These are phyloP conservation scores for Xestia c-nigrum DNA, from an alignment of 2,888 invertebrate genomes.

Conservation along the genomic window DNA sequence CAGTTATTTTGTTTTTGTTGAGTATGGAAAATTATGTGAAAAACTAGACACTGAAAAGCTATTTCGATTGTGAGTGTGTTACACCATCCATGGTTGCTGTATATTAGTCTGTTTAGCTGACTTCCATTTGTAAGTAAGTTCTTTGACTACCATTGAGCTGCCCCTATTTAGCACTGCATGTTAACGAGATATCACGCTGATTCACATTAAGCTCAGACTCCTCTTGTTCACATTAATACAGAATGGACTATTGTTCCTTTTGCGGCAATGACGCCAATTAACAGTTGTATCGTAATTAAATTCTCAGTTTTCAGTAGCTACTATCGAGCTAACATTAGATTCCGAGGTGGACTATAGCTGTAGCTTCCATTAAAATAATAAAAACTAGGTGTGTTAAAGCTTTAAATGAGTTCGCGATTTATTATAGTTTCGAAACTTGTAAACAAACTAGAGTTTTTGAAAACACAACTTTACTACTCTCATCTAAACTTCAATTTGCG, in stretches of 20 bases:
- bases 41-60: background rate
- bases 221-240: slow-evolving; percentile 36
- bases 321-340: slow-evolving; percentile 4
- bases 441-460: background rate
- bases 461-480: background rate
- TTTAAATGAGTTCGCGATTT: background rate
- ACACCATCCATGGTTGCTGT: background rate
- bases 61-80: background rate
- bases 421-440: background rate
- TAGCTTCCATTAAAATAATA: slow-evolving; percentile 26
- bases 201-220: slow-evolving; percentile 35
- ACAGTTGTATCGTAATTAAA: slow-evolving; percentile 48
- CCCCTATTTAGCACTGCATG: slow-evolving; percentile 13
- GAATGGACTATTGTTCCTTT: slow-evolving; percentile 50
- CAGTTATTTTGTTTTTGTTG: too few species aligned
- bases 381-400: slow-evolving; percentile 29
- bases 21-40: too few species aligned
- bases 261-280: slow-evolving; percentile 55
- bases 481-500: background rate
- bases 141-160: slow-evolving; percentile 19
- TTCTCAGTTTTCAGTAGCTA: slow-evolving; percentile 24
- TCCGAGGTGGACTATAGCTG: slow-evolving; percentile 2
- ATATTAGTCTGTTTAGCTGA: background rate
- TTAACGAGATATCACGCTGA: slow-evolving; percentile 31
- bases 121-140: slow-evolving; percentile 25